Evolutionary conservation across 1,140 invertebrate genomes (phyloP), one percentile per base, ranked within the genome.

Genomic region (Tetranychus urticae): DNA sequence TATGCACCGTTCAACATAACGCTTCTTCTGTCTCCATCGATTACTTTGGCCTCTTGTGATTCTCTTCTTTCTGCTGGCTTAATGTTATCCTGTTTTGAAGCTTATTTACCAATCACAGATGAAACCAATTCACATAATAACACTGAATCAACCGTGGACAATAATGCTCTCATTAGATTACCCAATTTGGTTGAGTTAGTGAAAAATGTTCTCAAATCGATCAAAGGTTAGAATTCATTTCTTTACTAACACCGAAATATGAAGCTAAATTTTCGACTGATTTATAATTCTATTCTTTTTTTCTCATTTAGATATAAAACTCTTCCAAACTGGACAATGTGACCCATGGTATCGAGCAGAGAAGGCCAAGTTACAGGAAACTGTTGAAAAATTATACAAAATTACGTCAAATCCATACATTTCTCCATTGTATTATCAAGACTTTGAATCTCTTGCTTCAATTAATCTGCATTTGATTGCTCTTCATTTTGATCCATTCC

Each of bases 401-500:
- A 47, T 62, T 2, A 62, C 47, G 2, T n/a, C 35, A 0, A 63
- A 61, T 61, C 58, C 64, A 2, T 63, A 61, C 42, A 45, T 65
- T 48, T 65, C 64, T 1, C 64, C 62, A 35, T 12, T 65, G 2
- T 54, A 52, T 23, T 58, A 52, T 3, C 10, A 58, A 13, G 58
- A 64, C 50, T 61, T 64, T 35, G 50, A 58, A 6, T 50, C 46
- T n/a, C 8, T 60, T 8, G 8, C 33, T 5, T 13, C 58, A 1
- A 50, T 64, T 33, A 23, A 45, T 7, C 14, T 65, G 23, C 56
- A 58, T 59, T 46, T 64, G 6, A 45, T 63, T 55, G 61, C 64
- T 13, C 52, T 63, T n/a, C 34, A 60, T 23, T 58, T 66, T 50
- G 94, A 98, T 75, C 91, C 92, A 13, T 89, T 89, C 65, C 74